Base-by-base conservation (phyloP, 2,888 invertebrate species). In the Spodoptera exigua region DNA sequence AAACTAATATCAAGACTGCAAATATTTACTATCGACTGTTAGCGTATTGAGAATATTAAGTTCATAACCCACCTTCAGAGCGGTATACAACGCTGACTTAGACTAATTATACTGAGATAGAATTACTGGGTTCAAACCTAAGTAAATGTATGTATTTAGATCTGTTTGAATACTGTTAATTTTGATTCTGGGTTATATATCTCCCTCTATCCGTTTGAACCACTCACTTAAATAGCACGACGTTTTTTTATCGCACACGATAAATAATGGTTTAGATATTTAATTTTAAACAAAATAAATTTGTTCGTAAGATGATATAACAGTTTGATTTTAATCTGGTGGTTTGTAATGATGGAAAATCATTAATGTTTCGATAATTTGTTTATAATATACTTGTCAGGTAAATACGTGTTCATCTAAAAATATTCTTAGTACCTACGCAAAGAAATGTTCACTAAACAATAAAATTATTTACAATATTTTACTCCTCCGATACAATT, bases 101-200 rank as follows among this genome's bases (percentile, higher is more conserved):
- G 13, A 40, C n/a, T 34, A 67, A 67, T 34, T 40, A 66, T 34
- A 17, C 7, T 18, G 36, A 37, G 3, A 37, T 27, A n/a, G n/a
- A 49, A 49, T 16, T 52, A 51, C 39, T 13, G 27, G 12, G 35
- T 44, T 48, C 21, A 18, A 27, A 48, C 17, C 27, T 45, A 5
- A 44, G 11, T 21, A 21, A 21, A 16, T 11, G 21, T 17, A 44
- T 37, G 12, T 21, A 43, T 43, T 54, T n/a, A n/a, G n/a, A n/a
- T 36, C 16, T 41, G n/a, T 17, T 39, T 14, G 7, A 44, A n/a
- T 46, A 34, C 10, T 14, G n/a, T 44, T 39, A 56, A 2, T 45
- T 36, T 36, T 5, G 13, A 27, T 27, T 5, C 27, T 27, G 5
- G 27, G 27, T 27, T 27, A 27, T 27, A 27, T 27, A 9, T 5